A percentile compares a stretch with the other conserved stretches of the same genome.
Conservation (phyloP, 2,888 invertebrate species). For the Diaperis boleti region DNA sequence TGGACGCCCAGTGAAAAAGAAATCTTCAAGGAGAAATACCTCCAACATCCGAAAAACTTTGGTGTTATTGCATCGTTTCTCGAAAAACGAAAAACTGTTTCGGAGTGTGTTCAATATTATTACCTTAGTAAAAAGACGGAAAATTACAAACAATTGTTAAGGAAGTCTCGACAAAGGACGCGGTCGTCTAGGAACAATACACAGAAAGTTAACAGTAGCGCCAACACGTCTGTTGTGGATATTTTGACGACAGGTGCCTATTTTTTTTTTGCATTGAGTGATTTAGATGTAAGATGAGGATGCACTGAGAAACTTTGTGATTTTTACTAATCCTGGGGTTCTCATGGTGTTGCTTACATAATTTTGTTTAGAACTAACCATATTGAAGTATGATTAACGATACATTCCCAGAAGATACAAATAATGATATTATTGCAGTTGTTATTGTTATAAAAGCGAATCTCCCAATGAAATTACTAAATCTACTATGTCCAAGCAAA, state of each 20-base stretch:
- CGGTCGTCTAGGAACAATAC: conserved; percentile 77
- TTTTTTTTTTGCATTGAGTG: too few relatives aligned
- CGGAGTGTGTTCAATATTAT: conserved; percentile 98
- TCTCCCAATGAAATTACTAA: too few relatives aligned
- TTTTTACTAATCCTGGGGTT: too few relatives aligned
- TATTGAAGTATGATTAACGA: too few relatives aligned
- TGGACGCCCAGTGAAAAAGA: conserved; percentile 95
- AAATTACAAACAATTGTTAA: conserved; percentile 92
- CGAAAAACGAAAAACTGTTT: conserved; percentile 92
- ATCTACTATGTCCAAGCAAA: too few relatives aligned
- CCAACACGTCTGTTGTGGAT: conserved; percentile 69
- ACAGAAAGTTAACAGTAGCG: conserved; percentile 71
- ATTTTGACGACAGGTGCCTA: conserved; percentile 75
- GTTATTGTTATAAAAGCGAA: too few relatives aligned
- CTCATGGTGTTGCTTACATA: too few relatives aligned
- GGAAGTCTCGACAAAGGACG: conserved; percentile 80
- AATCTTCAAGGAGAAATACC: conserved; percentile 85
- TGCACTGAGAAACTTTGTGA: too few relatives aligned
- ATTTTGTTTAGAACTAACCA: too few relatives aligned
- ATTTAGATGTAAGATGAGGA: too few relatives aligned
- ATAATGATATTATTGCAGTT: too few relatives aligned
- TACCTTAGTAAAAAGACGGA: conserved; percentile 98
- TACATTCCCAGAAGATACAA: too few relatives aligned
- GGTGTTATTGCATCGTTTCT: conserved; percentile 92
- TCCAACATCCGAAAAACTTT: conserved; percentile 98